Base-by-base conservation (phyloP, 2,888 invertebrate genomes). In the Trisateles emortualis region DNA sequence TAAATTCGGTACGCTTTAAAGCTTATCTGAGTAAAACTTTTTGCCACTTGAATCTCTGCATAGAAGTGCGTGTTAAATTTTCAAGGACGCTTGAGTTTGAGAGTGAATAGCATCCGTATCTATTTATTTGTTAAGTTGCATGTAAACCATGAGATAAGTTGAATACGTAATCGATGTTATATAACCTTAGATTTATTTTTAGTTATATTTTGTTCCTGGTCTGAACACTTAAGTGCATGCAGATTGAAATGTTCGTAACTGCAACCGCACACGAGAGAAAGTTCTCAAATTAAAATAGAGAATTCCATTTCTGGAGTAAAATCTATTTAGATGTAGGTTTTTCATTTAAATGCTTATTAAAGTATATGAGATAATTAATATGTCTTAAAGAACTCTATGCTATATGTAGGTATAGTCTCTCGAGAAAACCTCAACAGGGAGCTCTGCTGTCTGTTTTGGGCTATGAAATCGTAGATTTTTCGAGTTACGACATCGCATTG, bases 81-180 rank as follows among this genome's bases (percentile, higher is more conserved):
- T 52, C 63, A 66, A 68, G 68, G 67, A 68, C 51, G 56, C 30
- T 46, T 50, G 44, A 39, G 8, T 52, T 60, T 54, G 42, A 54
- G 38, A 42, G 41, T 44, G 52, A 65, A 41, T 53, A 39, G 54
- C 46, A 64, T 64, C 55, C 58, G 58, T 56, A 36, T 65, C 55
- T 40, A 51, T 49, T 52, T 40, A 51, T 49, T 52, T 16, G 41
- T 33, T 45, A 48, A 69, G 61, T 58, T 55, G 58, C 69, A 65
- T 69, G 62, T 53, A 53, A 68, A 50, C 52, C 30, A 44, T 52
- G 59, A 58, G 67, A 59, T 59, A 61, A 45, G 26, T 39, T 45
- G 13, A 24, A 48, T 39, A 32, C 42, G 26, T 33, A 36, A 13
- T 52, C 33, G 13, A 13, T 52, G 61, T 62, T 39, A 39, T 22